phyloP scores from a whole-genome alignment of 2,888 invertebrate species.

The Acanthosoma haemorrhoidale region DNA sequence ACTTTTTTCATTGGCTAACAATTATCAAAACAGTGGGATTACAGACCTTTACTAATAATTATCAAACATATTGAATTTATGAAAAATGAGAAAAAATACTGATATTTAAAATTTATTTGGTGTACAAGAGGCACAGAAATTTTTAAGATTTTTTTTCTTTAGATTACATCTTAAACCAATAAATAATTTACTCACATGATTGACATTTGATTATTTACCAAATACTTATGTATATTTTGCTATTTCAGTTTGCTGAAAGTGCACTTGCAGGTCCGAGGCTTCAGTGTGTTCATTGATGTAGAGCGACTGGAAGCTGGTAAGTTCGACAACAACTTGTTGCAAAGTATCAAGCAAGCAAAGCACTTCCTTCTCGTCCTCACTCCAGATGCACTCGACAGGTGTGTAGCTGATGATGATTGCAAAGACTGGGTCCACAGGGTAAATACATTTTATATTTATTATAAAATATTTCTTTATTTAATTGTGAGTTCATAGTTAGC shows the following conservation, averaged over 20 bases:
- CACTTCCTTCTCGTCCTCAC: constrained; percentile 95
- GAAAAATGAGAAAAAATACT: no score
- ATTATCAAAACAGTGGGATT: no score
- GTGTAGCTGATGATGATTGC: constrained; percentile 83
- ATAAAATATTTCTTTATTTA: no score
- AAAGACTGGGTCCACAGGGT: constrained; percentile 99
- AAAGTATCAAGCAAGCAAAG: constrained; percentile 93
- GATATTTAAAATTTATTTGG: no score
- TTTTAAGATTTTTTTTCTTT: background rate
- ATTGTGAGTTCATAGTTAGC: no score
- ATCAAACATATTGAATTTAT: no score
- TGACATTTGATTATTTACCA: background rate
- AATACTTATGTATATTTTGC: background rate
- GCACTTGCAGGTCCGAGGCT: constrained; percentile 90
- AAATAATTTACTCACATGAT: background rate
- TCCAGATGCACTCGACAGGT: constrained; percentile 89
- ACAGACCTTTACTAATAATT: no score
- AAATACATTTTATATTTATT: no score
- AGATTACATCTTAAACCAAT: background rate
- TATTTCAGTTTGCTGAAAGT: constrained; percentile 80
- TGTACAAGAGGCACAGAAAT: background rate
- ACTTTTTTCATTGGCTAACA: no score
- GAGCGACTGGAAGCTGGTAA: constrained; percentile 97
- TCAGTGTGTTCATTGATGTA: constrained; percentile 96
- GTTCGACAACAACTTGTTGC: constrained; percentile 94